These are phyloP conservation scores for Leiothrix lutea DNA, from an alignment of 2,113 vertebrate genomes.

Conservation along the genomic window DNA sequence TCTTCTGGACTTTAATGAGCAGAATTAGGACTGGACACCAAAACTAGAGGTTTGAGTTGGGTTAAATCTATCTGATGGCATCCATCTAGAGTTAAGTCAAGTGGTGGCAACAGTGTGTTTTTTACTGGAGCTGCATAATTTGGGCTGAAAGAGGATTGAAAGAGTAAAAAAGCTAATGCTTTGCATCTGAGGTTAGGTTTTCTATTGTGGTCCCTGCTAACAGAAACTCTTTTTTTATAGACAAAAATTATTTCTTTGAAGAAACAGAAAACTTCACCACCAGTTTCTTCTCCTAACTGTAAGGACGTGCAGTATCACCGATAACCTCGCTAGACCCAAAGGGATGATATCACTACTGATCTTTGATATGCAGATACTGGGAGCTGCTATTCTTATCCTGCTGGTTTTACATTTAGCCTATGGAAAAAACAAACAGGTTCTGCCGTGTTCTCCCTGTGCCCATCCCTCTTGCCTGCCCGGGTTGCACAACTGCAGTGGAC, in stretches of 20 bases:
- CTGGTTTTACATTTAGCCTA: not conserved
- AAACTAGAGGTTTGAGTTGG: not conserved
- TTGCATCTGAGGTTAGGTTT: not conserved
- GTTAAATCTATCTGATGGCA: not conserved
- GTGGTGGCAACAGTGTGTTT: not conserved
- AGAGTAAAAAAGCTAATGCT: not conserved
- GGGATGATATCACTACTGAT: not conserved
- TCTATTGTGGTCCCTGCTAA: not conserved
- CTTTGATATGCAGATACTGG: not conserved
- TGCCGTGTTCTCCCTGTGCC: not conserved
- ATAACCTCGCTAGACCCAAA: not conserved
- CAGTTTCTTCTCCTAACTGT: not conserved
- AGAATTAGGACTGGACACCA: not conserved
- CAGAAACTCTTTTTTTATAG: not conserved
- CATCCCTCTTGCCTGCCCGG: not conserved
- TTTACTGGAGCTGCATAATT: not conserved
- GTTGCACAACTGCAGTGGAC: not conserved
- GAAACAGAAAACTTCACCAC: not conserved
- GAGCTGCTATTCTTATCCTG: not conserved
- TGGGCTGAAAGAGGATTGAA: not conserved
- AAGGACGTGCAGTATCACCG: not conserved
- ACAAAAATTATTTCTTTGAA: not conserved
- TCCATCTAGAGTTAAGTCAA: not conserved
- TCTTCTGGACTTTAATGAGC: not conserved
- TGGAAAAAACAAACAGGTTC: constrained; percentile 14